phyloP scores from a whole-genome alignment of 2,888 invertebrate genomes.

The Pandemis cinnamomeana region DNA sequence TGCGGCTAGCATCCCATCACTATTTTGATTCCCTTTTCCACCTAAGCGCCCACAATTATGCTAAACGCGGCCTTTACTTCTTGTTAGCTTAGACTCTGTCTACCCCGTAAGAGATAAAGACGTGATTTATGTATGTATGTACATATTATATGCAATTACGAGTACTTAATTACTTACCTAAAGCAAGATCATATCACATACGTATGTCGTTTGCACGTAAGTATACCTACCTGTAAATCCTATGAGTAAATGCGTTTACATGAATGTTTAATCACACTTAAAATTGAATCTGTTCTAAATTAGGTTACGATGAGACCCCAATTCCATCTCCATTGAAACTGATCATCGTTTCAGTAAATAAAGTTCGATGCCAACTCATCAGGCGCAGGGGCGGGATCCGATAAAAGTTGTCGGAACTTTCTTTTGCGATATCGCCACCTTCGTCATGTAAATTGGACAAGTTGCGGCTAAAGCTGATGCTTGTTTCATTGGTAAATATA shows the following conservation, averaged over 20 bases:
- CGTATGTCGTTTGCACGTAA: not conserved
- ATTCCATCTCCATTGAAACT: constrained; percentile 65
- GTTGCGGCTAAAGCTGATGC: constrained; percentile 72
- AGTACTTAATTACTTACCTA: not conserved
- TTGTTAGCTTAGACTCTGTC: no score
- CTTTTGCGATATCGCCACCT: constrained; percentile 83
- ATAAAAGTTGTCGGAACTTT: constrained; percentile 81
- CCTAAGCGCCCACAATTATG: no score
- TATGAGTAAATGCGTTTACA: not conserved
- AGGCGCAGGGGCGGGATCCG: constrained; percentile 78
- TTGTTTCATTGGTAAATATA: constrained; percentile 77
- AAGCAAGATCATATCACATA: not conserved
- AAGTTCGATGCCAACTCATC: constrained; percentile 81
- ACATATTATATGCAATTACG: no score
- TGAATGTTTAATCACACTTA: not conserved
- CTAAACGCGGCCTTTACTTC: no score
- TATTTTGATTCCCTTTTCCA: no score
- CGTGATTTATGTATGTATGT: no score
- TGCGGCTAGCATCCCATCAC: no score
- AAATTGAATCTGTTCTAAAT: constrained; percentile 34
- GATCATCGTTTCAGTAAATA: constrained; percentile 75
- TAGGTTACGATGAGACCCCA: constrained; percentile 39
- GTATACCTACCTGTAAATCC: not conserved
- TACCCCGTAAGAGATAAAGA: no score
- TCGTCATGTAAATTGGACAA: constrained; percentile 83